These are phyloP conservation scores for Styela clava DNA, from an alignment of 23 tunicate genomes.

Conservation along the genomic window DNA sequence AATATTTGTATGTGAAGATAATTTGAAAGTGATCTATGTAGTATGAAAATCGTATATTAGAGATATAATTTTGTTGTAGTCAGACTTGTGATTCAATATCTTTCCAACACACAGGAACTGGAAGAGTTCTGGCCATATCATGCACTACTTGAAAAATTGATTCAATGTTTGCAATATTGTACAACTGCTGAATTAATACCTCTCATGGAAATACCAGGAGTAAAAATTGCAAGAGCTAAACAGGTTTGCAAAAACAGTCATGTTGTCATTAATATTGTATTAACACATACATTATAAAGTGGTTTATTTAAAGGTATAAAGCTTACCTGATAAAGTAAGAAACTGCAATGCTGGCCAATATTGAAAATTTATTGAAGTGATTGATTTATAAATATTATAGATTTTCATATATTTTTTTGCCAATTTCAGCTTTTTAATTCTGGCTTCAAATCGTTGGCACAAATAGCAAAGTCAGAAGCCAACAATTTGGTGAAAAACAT, in stretches of 20 bases:
- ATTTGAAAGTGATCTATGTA: not conserved
- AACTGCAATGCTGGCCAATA: too few species aligned
- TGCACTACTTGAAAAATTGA: conserved; percentile 59
- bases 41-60: too few species aligned
- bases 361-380: too few species aligned
- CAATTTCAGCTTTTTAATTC: conserved; percentile 50
- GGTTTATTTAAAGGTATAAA: too few species aligned
- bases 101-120: conserved; percentile 72
- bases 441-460: conserved; percentile 63
- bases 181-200: conserved; percentile 60
- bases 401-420: too few species aligned
- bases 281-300: too few species aligned
- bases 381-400: too few species aligned
- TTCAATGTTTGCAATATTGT: conserved; percentile 72
- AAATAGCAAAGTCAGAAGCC: conserved; percentile 44
- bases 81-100: too few species aligned
- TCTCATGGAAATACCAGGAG: conserved; percentile 85
- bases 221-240: conserved; percentile 78
- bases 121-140: conserved; percentile 87
- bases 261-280: too few species aligned
- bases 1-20: not conserved
- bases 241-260: too few species aligned
- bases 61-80: too few species aligned
- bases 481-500: conserved; percentile 35
- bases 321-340: too few species aligned